phyloP scores from a whole-genome alignment of 2,113 vertebrate species.

The Rhegmatorhina hoffmannsi region DNA sequence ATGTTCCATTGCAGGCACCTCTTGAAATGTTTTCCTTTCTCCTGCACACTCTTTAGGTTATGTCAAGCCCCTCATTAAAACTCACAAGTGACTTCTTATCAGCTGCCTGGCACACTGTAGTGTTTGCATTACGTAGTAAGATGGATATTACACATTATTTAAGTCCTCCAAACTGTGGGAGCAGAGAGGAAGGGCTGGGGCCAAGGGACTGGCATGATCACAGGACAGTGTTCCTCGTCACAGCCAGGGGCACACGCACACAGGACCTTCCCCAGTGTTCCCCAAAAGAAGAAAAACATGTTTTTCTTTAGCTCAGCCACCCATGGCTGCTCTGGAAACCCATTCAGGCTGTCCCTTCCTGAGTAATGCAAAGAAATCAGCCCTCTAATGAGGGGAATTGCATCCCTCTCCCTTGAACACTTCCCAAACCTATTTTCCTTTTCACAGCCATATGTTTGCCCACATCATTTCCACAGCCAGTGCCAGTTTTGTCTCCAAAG shows the following conservation, averaged over 20 bases:
- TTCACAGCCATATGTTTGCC: background rate
- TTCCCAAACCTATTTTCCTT: background rate
- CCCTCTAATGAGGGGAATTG: accelerated
- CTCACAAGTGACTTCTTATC: background rate
- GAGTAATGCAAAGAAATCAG: background rate
- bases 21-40: slow-evolving; percentile 9
- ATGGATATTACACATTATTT: background rate
- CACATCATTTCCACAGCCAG: background rate
- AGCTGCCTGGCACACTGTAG: background rate
- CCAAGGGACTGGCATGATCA: background rate
- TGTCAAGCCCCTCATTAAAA: background rate
- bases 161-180: background rate
- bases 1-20: background rate
- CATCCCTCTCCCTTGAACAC: background rate
- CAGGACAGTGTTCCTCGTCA: background rate
- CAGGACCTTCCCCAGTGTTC: background rate
- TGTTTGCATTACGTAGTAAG: background rate
- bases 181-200: background rate
- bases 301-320: background rate
- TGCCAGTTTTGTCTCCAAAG: background rate
- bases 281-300: background rate
- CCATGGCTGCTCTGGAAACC: background rate
- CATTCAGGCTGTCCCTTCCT: background rate
- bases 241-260: background rate
- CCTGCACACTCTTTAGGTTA: background rate